These are phyloP conservation scores for Sphaeridia pumilis DNA, from an alignment of 2,888 invertebrate species.

Conservation along the genomic window DNA sequence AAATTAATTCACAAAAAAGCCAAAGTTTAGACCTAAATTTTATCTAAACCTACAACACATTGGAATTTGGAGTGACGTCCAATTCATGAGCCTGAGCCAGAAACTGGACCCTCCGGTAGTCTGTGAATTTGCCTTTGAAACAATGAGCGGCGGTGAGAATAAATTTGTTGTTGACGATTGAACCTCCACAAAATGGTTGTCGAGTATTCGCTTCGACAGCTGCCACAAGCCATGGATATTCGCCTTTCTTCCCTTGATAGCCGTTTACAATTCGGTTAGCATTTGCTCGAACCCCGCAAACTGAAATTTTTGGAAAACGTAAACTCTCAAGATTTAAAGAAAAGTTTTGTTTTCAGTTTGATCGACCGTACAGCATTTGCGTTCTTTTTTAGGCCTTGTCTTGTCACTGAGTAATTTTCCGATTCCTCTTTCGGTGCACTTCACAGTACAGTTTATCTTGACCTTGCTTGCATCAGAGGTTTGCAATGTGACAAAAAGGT, in stretches of 20 bases:
- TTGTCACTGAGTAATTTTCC: slow-evolving; percentile 9
- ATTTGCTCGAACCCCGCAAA: slow-evolving; percentile 26
- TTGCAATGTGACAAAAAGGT: slow-evolving; percentile 21
- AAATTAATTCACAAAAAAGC: neutral
- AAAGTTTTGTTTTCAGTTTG: no score
- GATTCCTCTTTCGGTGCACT: slow-evolving; percentile 20
- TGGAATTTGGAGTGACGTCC: slow-evolving; percentile 12
- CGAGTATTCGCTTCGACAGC: slow-evolving; percentile 26
- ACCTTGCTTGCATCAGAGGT: slow-evolving; percentile 3
- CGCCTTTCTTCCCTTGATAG: slow-evolving; percentile 21
- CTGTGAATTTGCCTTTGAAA: slow-evolving; percentile 17
- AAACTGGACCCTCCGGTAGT: slow-evolving; percentile 12
- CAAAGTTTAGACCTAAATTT: neutral
- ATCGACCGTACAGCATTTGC: slow-evolving; percentile 27
- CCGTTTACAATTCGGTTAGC: slow-evolving; percentile 28
- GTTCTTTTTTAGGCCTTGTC: slow-evolving; percentile 12
- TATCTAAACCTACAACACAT: slow-evolving; percentile 11
- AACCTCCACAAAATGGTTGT: slow-evolving; percentile 28
- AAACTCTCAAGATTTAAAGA: neutral
- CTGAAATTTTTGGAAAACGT: no score
- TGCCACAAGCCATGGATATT: slow-evolving; percentile 32
- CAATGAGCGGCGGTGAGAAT: slow-evolving; percentile 20
- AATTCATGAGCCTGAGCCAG: slow-evolving; percentile 8
- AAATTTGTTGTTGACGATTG: slow-evolving; percentile 15
- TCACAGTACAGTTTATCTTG: slow-evolving; percentile 21